Percentiles rank a stretch among this genome's conserved stretches.
Conservation (phyloP, 2,888 invertebrate species). For the Drosophila infuscata region DNA sequence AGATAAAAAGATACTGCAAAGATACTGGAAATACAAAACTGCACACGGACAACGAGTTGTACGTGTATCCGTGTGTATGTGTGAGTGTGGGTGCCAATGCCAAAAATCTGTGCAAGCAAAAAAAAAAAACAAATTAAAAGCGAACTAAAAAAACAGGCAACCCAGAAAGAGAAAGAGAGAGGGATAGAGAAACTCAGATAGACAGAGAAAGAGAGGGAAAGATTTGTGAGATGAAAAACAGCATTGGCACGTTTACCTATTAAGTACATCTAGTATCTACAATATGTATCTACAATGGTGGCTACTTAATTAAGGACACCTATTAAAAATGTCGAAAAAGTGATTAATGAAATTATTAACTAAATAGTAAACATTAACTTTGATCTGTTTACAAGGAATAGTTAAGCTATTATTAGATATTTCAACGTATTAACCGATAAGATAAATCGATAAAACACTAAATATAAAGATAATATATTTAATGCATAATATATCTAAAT, state of each 20-base stretch:
- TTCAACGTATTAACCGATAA: neutral
- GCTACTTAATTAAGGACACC: neutral
- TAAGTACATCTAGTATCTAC: constrained; percentile 62
- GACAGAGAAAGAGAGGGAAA: constrained; percentile 6
- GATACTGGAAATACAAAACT: constrained; percentile 31
- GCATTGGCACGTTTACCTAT: constrained; percentile 45
- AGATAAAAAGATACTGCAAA: constrained; percentile 39
- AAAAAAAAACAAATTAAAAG: constrained; percentile 52
- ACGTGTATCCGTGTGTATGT: constrained; percentile 30
- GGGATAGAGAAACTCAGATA: neutral
- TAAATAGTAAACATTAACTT: neutral
- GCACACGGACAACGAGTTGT: constrained; percentile 5
- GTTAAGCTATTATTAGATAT: neutral
- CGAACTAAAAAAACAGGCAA: constrained; percentile 23
- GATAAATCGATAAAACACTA: neutral
- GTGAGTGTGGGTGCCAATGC: constrained; percentile 56
- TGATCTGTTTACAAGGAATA: neutral
- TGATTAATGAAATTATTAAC: neutral
- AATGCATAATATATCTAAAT: neutral
- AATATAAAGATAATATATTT: neutral
- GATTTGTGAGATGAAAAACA: constrained; percentile 29
- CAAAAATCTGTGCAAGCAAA: constrained; percentile 44
- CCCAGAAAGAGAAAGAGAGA: neutral
- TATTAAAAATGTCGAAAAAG: neutral
- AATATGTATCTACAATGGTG: constrained; percentile 25